A percentile compares a stretch with the other conserved stretches of the same genome.
Evolutionary conservation across 2,797 vertebrate genomes (phyloP).

Genomic region (Pitangus sulphuratus): DNA sequence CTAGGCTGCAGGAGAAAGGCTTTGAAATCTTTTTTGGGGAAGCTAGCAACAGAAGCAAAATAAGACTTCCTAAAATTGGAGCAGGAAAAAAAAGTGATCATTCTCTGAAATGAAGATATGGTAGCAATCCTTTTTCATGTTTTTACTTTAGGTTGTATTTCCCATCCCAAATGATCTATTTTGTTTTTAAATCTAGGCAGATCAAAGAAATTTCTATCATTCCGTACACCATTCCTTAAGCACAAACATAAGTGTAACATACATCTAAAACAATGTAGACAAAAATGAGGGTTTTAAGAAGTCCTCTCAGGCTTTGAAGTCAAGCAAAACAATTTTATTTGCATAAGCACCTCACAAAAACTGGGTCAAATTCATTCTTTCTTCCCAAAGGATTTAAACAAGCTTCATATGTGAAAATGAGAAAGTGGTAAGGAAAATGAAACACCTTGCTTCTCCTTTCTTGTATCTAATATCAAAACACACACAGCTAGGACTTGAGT

Average conservation of each 20-base stretch:
- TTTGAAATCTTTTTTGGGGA: background rate
- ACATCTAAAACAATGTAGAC: background rate
- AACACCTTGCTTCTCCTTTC: slow-evolving; percentile 8
- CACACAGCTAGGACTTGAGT: background rate
- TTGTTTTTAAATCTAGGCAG: background rate
- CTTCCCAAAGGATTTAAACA: slow-evolving; percentile 17
- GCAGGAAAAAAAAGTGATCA: background rate
- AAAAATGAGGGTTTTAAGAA: background rate
- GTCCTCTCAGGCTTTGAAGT: slow-evolving; percentile 38
- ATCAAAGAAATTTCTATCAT: slow-evolving; percentile 28
- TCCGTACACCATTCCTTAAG: background rate
- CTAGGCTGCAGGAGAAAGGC: background rate
- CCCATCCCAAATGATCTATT: background rate
- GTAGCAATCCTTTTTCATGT: background rate
- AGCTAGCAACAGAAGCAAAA: background rate
- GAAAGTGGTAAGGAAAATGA: background rate
- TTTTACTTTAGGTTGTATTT: background rate
- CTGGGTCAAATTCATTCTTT: slow-evolving; percentile 4
- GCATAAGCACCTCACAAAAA: slow-evolving; percentile 37
- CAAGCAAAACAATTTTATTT: slow-evolving; percentile 29
- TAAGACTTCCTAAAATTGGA: background rate
- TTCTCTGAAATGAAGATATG: background rate
- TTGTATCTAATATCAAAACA: background rate
- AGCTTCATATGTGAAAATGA: slow-evolving; percentile 8
- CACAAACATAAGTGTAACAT: background rate